Evolutionary conservation across 92 coral and sea anemone genomes (phyloP).

Genomic region (Umimayanthus kanabou): DNA sequence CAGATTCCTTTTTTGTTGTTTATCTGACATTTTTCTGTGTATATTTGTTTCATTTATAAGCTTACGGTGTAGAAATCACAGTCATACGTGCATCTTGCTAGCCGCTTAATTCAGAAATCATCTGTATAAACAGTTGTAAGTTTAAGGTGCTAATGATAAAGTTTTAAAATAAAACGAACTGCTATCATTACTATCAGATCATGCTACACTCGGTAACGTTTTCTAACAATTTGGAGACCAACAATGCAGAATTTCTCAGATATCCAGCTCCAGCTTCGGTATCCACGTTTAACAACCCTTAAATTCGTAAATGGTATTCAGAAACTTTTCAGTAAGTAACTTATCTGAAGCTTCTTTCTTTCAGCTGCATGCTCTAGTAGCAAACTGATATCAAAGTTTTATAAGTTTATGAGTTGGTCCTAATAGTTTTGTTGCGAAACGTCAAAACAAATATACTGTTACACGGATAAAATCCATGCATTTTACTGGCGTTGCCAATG

Average conservation of each 20-base stretch:
- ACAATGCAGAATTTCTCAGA: too few relatives aligned
- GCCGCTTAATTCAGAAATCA: too few relatives aligned
- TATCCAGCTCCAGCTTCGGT: too few relatives aligned
- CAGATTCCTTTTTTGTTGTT: background rate
- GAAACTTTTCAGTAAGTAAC: background rate
- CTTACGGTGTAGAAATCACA: background rate
- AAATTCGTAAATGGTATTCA: background rate
- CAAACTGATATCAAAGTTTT: background rate
- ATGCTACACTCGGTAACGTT: too few relatives aligned
- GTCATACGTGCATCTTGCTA: background rate
- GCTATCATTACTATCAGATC: too few relatives aligned
- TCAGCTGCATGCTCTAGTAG: background rate
- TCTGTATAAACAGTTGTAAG: too few relatives aligned
- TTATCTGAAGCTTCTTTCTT: background rate
- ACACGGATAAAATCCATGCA: background rate
- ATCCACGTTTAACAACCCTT: too few relatives aligned
- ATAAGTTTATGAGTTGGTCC: background rate
- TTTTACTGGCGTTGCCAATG: background rate
- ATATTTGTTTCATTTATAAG: background rate
- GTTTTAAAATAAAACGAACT: too few relatives aligned
- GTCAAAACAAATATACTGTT: slow-evolving; percentile 1
- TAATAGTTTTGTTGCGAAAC: background rate
- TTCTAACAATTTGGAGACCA: too few relatives aligned
- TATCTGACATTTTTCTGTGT: too few relatives aligned
- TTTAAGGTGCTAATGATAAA: too few relatives aligned